Evolutionary conservation across 2,113 vertebrate genomes (phyloP).

Genomic region (Morone chrysops): DNA sequence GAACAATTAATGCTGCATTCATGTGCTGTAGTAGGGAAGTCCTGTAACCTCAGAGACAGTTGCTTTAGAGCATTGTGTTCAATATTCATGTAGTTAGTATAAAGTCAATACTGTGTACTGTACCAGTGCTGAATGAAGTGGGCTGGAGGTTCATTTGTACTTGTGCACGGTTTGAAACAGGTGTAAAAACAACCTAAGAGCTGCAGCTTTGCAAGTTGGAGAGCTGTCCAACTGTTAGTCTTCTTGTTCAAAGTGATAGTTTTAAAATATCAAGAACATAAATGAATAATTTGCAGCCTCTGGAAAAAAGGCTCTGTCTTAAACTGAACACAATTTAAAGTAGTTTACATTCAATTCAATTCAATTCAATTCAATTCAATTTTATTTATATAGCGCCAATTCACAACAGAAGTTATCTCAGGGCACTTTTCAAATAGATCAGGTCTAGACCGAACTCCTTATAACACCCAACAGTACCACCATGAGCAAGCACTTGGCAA

Average conservation of each 20-base stretch:
- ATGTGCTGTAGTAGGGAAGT: background rate
- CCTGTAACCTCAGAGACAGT: background rate
- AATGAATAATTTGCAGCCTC: background rate
- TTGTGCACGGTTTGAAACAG: too few species aligned
- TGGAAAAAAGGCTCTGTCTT: background rate
- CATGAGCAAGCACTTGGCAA: too few species aligned
- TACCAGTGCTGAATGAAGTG: too few species aligned
- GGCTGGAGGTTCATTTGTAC: too few species aligned
- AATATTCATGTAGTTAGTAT: background rate
- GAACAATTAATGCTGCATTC: constrained; percentile 3
- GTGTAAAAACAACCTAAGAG: too few species aligned
- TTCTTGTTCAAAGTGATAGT: background rate
- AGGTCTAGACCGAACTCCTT: too few species aligned
- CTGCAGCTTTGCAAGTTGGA: background rate
- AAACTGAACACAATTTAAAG: background rate
- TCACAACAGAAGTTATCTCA: too few species aligned
- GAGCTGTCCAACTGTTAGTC: background rate
- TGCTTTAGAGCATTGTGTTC: background rate
- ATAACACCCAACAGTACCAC: too few species aligned
- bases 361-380: too few species aligned
- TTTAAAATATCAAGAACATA: background rate
- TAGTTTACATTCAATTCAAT: too few species aligned
- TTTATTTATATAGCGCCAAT: too few species aligned
- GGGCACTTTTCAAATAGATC: too few species aligned
- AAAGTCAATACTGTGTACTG: background rate